Evolutionary conservation across 1,140 invertebrate genomes (phyloP).

Genomic region (Vollenhovia emeryi): DNA sequence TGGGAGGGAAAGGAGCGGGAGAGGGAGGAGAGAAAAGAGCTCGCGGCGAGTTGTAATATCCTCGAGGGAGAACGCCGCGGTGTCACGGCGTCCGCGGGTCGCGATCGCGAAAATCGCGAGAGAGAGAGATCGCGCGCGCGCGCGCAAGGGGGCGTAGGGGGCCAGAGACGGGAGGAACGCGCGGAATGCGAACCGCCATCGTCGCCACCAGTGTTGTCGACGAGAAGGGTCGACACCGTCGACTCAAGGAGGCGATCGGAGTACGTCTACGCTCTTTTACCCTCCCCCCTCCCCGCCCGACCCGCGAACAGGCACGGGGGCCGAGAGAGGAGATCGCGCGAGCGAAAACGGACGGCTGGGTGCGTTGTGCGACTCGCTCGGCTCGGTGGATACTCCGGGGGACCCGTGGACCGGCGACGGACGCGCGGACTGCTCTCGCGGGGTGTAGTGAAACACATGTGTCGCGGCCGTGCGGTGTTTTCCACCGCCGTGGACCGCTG

Average conservation of each 20-base stretch:
- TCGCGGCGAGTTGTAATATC: background rate
- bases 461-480: constrained; percentile 72
- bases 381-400: no score
- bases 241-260: constrained; percentile 67
- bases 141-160: constrained; percentile 14
- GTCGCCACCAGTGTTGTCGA: constrained; percentile 76
- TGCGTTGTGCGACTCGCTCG: constrained; percentile 47
- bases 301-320: constrained; percentile 60
- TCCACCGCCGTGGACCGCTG: constrained; percentile 69
- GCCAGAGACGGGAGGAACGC: constrained; percentile 72
- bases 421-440: constrained; percentile 65
- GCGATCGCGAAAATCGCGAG: constrained; percentile 47
- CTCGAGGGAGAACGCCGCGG: no score
- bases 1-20: background rate
- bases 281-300: constrained; percentile 46
- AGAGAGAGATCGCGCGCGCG: constrained; percentile 37
- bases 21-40: background rate
- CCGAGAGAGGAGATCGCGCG: constrained; percentile 68
- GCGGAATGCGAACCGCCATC: constrained; percentile 75
- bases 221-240: constrained; percentile 74
- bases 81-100: no score
- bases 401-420: background rate
- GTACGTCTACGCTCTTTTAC: constrained; percentile 72
- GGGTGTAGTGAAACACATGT: constrained; percentile 76
- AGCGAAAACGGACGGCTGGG: constrained; percentile 58